phyloP scores from a whole-genome alignment of 2,113 vertebrate species.

The Dissostichus mawsoni region DNA sequence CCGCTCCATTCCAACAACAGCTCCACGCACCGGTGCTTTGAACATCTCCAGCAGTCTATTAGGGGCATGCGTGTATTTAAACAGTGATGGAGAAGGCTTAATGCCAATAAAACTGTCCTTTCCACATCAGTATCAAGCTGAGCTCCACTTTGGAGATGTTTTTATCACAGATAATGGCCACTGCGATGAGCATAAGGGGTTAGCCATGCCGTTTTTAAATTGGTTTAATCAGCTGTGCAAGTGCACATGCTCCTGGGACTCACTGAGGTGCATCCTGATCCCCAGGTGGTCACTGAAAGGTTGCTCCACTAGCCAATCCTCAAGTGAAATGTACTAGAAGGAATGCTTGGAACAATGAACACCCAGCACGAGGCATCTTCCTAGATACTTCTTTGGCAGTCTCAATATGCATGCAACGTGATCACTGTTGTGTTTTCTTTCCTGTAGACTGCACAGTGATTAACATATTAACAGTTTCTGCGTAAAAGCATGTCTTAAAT shows the following conservation, averaged over 20 bases:
- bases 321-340: slow-evolving; percentile 21
- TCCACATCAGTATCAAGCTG: slow-evolving; percentile 9
- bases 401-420: slow-evolving; percentile 29
- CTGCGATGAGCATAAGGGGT: slow-evolving; percentile 14
- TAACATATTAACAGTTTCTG: slow-evolving; percentile 41
- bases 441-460: slow-evolving; percentile 47
- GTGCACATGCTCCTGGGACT: neutral
- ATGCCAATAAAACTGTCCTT: slow-evolving; percentile 17
- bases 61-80: slow-evolving; percentile 9
- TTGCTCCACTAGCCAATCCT: slow-evolving; percentile 1
- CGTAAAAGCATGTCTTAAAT: slow-evolving; percentile 14
- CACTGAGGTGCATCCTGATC: slow-evolving; percentile 6
- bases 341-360: slow-evolving; percentile 26
- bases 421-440: slow-evolving; percentile 30
- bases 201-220: slow-evolving; percentile 7
- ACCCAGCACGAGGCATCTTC: slow-evolving; percentile 7
- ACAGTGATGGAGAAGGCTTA: neutral
- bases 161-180: slow-evolving; percentile 28
- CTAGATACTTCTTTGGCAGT: neutral
- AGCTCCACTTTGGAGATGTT: slow-evolving; percentile 12
- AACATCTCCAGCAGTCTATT: slow-evolving; percentile 8
- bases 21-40: neutral
- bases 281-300: slow-evolving; percentile 39
- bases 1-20: neutral
- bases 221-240: slow-evolving; percentile 33